Conservation (phyloP, 2,797 vertebrate species). For the Tarsius wallacei region DNA sequence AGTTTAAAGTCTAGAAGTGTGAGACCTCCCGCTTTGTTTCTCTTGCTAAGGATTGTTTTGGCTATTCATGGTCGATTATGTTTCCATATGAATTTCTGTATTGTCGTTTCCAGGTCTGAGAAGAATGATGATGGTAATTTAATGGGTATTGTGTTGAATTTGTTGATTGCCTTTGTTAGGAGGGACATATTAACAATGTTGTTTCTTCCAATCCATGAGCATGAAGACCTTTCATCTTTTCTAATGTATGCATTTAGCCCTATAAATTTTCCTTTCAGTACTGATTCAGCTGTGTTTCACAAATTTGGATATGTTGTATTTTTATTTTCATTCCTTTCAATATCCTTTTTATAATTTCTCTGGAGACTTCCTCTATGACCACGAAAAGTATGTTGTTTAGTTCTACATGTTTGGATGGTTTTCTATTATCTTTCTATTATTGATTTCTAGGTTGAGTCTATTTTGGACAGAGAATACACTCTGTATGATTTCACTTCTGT, state of each 20-base stretch:
- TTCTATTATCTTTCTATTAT: neutral
- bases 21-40: no score
- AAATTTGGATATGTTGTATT: neutral
- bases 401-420: neutral
- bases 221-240: neutral
- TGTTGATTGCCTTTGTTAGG: no score
- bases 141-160: no score
- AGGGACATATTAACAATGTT: no score
- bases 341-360: neutral
- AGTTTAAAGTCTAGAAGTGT: no score
- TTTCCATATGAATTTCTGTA: no score
- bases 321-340: slow-evolving; percentile 6
- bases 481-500: neutral
- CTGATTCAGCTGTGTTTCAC: neutral
- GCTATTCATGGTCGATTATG: no score
- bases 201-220: no score
- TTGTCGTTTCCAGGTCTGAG: no score
- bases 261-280: neutral
- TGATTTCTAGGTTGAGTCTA: neutral
- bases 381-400: neutral
- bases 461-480: neutral
- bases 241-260: neutral
- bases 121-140: no score
- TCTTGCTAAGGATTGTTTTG: no score
- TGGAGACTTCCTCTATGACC: slow-evolving; percentile 9